A percentile compares a stretch with the other conserved stretches of the same genome.
Conservation (phyloP, 2,113 vertebrate species). For the Phylloscopus trochilus region DNA sequence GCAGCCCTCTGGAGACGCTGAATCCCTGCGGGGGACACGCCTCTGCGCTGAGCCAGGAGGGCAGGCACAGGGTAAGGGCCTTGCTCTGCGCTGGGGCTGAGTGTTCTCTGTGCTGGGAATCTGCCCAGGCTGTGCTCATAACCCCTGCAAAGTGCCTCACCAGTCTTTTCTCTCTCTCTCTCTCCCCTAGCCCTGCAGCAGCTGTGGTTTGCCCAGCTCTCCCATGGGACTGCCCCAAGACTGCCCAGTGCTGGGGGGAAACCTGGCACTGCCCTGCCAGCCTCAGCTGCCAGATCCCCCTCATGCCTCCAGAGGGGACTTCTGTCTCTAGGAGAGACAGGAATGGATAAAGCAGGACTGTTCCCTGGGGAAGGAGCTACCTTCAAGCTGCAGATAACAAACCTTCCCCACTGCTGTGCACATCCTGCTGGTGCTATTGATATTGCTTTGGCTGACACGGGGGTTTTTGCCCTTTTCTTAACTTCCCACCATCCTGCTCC, state of each 20-base stretch:
- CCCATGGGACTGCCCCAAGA: constrained; percentile 26
- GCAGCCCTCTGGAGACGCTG: background rate
- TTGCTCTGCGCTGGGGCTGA: background rate
- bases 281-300: background rate
- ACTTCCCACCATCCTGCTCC: background rate
- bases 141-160: background rate
- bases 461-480: fast-evolving
- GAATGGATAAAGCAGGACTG: background rate
- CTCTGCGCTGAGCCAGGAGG: background rate
- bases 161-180: background rate
- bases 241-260: constrained; percentile 30
- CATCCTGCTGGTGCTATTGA: background rate
- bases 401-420: background rate
- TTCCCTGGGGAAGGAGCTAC: background rate
- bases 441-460: background rate
- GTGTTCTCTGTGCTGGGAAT: background rate
- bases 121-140: no score
- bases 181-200: constrained; percentile 52
- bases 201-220: constrained; percentile 14
- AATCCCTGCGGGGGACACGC: fast-evolving
- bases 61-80: background rate
- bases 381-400: background rate
- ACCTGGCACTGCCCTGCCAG: background rate
- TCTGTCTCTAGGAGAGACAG: constrained; percentile 59
- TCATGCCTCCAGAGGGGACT: constrained; percentile 53